Base-by-base conservation (phyloP, 2,113 vertebrate species). In the Osmerus eperlanus region DNA sequence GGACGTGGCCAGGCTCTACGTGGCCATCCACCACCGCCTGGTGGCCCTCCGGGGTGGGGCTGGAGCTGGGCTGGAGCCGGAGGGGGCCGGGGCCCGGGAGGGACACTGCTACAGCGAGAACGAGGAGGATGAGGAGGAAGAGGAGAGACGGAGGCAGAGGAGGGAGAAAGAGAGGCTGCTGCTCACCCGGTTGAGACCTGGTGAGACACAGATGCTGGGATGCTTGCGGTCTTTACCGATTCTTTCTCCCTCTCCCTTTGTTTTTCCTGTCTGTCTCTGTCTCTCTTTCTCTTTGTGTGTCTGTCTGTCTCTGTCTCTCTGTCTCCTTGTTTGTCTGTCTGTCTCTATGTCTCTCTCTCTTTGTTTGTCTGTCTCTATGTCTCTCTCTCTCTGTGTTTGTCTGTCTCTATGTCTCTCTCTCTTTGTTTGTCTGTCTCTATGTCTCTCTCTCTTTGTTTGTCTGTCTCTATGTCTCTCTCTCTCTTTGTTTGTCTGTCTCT, bases 1-100 rank as follows among this genome's bases (percentile, higher is more conserved):
- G 81, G 94, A 95, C 58, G 81, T 77, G 3, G 87, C 83, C 1
- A 84, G 82, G 47, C 82, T 95, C 8, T 88, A 91, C 8, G 76
- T 91, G 73, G 94, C 94, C 47, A 92, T 95, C 67, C 92, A 95
- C 68, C 94, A 95, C 72, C 92, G 93, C 2, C 91, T 95, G 1
- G 84, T 95, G 56, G 93, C 93, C 13, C 67, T 95, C 74, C 68
- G 82, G 69, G 91, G 81, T 75, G 84, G 79, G 65, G 11, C 53
- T 62, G 41, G 9, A 47, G 78, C 85, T 21, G 81, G 88, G 60
- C 52, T 67, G 23, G 82, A 86, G 3, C 68, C 81, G 69, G 28
- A 29, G 3, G 54, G 86, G 84, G 8, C 58, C 47, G 25, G 80
- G 79, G 18, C 47, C 80, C 60, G 21, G 36, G 71, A 52, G 4